A percentile compares a stretch with the other conserved stretches of the same genome.
Conservation (phyloP, 2,113 vertebrate species). For the Vanacampus margaritifer region DNA sequence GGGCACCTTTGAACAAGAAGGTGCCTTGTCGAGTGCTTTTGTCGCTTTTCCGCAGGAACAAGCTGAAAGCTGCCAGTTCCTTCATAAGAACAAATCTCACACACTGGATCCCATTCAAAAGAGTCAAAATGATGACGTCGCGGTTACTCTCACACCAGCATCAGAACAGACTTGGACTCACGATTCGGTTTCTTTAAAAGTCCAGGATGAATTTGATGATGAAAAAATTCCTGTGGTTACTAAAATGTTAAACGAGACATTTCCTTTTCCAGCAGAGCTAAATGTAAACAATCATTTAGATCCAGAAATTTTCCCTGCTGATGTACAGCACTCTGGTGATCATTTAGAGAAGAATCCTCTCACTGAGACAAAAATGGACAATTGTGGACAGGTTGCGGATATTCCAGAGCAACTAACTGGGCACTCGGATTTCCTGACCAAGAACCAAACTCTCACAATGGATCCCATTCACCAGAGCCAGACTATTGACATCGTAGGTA, state of each 20-base stretch:
- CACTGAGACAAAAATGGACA: background rate
- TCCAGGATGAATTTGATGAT: background rate
- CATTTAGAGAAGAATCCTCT: constrained; percentile 3
- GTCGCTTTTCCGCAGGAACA: constrained; percentile 2
- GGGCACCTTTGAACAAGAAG: background rate
- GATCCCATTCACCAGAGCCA: constrained; percentile 15
- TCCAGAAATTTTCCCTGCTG: background rate
- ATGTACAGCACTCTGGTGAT: background rate
- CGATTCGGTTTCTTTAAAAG: constrained; percentile 9
- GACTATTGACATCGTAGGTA: background rate
- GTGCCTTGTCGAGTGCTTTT: background rate
- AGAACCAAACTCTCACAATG: background rate
- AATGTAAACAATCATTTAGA: background rate
- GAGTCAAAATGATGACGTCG: constrained; percentile 3
- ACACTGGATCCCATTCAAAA: constrained; percentile 9
- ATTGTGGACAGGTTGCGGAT: background rate
- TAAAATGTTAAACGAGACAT: background rate
- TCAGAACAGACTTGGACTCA: background rate
- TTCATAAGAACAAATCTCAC: background rate
- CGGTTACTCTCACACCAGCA: background rate
- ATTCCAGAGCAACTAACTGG: constrained; percentile 11
- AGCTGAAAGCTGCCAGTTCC: background rate
- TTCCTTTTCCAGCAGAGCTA: background rate
- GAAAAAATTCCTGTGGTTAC: background rate
- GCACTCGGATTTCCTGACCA: background rate